These are phyloP conservation scores for Todiramphus saurophagus DNA, from an alignment of 2,113 vertebrate genomes.

Conservation along the genomic window DNA sequence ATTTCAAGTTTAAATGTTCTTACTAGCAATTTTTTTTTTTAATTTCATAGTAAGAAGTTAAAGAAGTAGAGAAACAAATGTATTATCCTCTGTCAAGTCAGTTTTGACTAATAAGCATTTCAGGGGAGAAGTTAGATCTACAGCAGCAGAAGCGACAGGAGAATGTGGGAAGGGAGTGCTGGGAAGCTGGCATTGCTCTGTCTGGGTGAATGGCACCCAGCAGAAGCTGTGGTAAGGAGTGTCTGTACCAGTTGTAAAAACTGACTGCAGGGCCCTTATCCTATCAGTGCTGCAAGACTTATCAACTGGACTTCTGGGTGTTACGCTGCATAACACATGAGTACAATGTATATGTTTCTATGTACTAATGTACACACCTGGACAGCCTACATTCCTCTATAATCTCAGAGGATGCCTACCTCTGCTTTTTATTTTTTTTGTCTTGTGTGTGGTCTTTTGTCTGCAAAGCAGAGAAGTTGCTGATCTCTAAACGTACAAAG, in stretches of 20 bases:
- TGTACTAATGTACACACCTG: not conserved
- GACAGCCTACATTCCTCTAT: not conserved
- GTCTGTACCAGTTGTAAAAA: not conserved
- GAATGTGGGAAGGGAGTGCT: not conserved
- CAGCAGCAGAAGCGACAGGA: not conserved
- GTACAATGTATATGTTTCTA: fast-evolving
- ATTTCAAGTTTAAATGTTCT: not conserved
- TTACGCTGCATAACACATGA: not conserved
- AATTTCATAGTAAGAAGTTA: not conserved
- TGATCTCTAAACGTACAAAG: not conserved
- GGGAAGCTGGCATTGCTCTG: not conserved
- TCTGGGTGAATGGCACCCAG: fast-evolving
- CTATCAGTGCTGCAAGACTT: not conserved
- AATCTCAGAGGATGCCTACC: not conserved
- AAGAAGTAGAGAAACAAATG: not conserved
- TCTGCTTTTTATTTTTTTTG: not conserved
- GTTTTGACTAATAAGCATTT: not conserved
- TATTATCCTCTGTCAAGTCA: not conserved
- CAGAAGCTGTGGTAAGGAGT: not conserved
- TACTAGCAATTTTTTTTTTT: not conserved
- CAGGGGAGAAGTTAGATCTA: not conserved
- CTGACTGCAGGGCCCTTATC: not conserved
- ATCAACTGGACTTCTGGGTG: not conserved
- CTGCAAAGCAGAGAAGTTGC: not conserved
- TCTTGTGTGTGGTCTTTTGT: not conserved